phyloP scores from a whole-genome alignment of 2,797 vertebrate species.

The Kryptopterus vitreolus region DNA sequence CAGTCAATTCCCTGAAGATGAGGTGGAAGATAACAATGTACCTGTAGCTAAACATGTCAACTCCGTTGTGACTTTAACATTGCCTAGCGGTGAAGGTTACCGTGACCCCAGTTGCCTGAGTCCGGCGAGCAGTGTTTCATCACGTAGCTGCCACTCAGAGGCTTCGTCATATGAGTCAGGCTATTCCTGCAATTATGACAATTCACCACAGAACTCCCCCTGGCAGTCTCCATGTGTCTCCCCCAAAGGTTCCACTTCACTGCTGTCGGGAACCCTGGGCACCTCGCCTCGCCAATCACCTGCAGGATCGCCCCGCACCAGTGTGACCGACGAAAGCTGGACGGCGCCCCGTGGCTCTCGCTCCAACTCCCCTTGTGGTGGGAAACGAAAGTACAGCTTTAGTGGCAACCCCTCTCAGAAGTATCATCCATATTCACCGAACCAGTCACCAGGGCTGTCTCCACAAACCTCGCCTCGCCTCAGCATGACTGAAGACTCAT shows the following conservation, averaged over 20 bases:
- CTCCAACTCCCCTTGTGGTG: slow-evolving; percentile 86
- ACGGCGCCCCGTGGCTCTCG: slow-evolving; percentile 78
- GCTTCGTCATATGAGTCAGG: slow-evolving; percentile 93
- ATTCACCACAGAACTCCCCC: slow-evolving; percentile 92
- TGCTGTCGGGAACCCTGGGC: slow-evolving; percentile 76
- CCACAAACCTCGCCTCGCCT: slow-evolving; percentile 87
- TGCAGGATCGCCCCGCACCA: slow-evolving; percentile 81
- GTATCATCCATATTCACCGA: slow-evolving; percentile 83
- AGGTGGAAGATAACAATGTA: slow-evolving; percentile 76
- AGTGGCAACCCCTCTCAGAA: slow-evolving; percentile 74
- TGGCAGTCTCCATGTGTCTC: slow-evolving; percentile 97
- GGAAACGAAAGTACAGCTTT: slow-evolving; percentile 92
- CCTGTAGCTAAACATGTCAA: slow-evolving; percentile 79
- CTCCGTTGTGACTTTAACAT: slow-evolving; percentile 85
- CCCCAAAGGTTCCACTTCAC: slow-evolving; percentile 86
- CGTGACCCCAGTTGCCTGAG: slow-evolving; percentile 93
- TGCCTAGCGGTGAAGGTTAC: slow-evolving; percentile 88
- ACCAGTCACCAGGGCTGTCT: slow-evolving; percentile 84
- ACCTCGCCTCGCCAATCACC: slow-evolving; percentile 87
- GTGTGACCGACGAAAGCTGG: slow-evolving; percentile 88
- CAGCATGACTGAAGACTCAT: slow-evolving; percentile 88
- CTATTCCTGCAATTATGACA: slow-evolving; percentile 89
- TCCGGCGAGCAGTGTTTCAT: slow-evolving; percentile 94
- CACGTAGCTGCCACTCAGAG: slow-evolving; percentile 94
- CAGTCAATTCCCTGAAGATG: slow-evolving; percentile 85